Evolutionary conservation across 2,888 invertebrate genomes (phyloP), one percentile per base, ranked within the genome.

Genomic region (Allygus modestus): DNA sequence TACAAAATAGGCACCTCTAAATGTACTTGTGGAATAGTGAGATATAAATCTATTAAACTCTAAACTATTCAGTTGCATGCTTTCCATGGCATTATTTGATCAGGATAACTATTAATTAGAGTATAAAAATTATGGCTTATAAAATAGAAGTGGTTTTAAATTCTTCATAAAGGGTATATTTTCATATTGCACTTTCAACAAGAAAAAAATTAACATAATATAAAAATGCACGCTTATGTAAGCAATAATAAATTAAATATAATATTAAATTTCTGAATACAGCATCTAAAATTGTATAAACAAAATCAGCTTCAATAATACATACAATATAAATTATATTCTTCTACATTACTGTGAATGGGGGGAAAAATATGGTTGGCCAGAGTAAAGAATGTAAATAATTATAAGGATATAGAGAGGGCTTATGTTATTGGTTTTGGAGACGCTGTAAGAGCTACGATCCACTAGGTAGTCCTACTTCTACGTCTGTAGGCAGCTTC

Each of bases 1-100:
- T 58, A 79, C 58, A 79, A 79, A 33, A 33, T 37, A 79, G 79
- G 79, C 79, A 79, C 79, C 79, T 79, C 46, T 77, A 51, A n/a
- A 26, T 51, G 79, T 58, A 58, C 33, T 58, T 31, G 20, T 31
- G 79, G 37, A 54, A 79, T 20, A 73, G 43, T 73, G 43, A 54
- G 31, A n/a, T 58, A 77, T 23, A 58, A 79, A 54, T 31, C 79
- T 79, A 79, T 31, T 12, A 51, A 46, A 79, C 26, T n/a, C 31
- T 41, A 31, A 79, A 58, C 28, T 79, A 33, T 79, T 31, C 65
- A 65, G 54, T 54, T 54, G 11, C 54, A 54, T 54, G 54, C 54
- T 20, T 58, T 58, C 51, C 51, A 79, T 79, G 79, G 79, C 79
- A 79, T 54, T 54, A 28, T 79, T 58, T 58, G 58, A 79, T 79